Evolutionary conservation across 1,140 invertebrate genomes (phyloP).

Genomic region (Penaeus chinensis): DNA sequence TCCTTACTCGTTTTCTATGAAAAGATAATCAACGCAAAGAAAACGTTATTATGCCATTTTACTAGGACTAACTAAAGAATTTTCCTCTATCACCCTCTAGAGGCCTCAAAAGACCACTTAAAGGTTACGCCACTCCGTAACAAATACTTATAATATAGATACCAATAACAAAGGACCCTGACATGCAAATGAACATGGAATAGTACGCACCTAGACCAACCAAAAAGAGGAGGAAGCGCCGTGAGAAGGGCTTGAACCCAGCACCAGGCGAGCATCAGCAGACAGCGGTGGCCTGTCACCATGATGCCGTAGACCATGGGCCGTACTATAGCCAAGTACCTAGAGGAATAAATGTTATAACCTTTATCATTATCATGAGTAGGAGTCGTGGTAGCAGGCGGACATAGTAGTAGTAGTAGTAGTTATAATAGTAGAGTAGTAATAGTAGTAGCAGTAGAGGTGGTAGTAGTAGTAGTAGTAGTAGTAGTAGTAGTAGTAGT

Average conservation of each 20-base stretch:
- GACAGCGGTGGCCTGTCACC: conserved; percentile 43
- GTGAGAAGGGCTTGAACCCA: conserved; percentile 46
- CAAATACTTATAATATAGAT: not conserved
- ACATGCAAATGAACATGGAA: not conserved
- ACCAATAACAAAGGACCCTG: not conserved
- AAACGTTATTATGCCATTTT: no score
- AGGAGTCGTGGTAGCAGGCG: not conserved
- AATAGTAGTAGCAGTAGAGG: no score
- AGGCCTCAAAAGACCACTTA: no score
- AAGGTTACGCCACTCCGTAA: no score
- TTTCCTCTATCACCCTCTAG: no score
- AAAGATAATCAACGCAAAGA: no score
- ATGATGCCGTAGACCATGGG: conserved; percentile 54
- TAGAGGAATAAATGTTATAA: not conserved
- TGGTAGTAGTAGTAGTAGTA: no score
- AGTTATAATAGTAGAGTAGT: no score
- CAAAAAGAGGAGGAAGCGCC: conserved; percentile 40
- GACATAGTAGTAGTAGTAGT: no score
- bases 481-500: no score
- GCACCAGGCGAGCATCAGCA: conserved; percentile 48
- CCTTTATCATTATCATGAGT: not conserved
- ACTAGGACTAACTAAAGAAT: no score
- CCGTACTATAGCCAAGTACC: conserved; percentile 53
- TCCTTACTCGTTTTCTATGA: no score
- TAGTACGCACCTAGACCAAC: conserved; percentile 39